phyloP scores from a whole-genome alignment of 2,113 vertebrate genomes.

The Nothoprocta pentlandii region DNA sequence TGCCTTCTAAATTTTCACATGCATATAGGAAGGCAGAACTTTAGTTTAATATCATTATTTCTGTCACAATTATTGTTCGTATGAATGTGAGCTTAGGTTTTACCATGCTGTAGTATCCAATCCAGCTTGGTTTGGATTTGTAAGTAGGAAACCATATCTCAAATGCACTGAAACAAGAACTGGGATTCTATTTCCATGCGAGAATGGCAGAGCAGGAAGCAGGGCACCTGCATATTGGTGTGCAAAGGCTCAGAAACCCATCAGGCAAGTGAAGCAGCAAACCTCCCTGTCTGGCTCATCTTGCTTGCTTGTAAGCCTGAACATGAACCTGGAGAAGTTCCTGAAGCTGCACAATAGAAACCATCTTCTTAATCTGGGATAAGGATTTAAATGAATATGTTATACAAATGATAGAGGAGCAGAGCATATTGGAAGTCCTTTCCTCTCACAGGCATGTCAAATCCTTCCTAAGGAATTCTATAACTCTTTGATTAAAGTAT shows the following conservation, averaged over 20 bases:
- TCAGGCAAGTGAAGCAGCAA: neutral
- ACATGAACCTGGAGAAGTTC: neutral
- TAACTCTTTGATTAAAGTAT: constrained; percentile 33
- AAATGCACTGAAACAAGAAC: neutral
- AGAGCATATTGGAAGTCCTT: neutral
- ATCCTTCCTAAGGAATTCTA: neutral
- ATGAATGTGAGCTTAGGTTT: neutral
- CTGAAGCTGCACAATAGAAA: neutral
- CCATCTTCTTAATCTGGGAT: neutral
- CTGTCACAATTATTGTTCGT: neutral
- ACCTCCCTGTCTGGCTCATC: neutral
- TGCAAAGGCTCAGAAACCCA: neutral
- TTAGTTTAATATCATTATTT: constrained; percentile 8
- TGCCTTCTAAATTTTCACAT: neutral
- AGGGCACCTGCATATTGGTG: neutral
- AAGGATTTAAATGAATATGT: neutral
- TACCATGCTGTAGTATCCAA: neutral
- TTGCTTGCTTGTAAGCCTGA: neutral
- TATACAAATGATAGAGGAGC: neutral
- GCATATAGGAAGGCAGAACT: neutral
- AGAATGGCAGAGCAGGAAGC: neutral
- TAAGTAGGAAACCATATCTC: neutral
- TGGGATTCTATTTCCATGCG: neutral
- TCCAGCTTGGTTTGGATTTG: neutral
- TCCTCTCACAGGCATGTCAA: neutral